Base-by-base conservation (phyloP, 2,797 vertebrate species). In the Mycteria americana region DNA sequence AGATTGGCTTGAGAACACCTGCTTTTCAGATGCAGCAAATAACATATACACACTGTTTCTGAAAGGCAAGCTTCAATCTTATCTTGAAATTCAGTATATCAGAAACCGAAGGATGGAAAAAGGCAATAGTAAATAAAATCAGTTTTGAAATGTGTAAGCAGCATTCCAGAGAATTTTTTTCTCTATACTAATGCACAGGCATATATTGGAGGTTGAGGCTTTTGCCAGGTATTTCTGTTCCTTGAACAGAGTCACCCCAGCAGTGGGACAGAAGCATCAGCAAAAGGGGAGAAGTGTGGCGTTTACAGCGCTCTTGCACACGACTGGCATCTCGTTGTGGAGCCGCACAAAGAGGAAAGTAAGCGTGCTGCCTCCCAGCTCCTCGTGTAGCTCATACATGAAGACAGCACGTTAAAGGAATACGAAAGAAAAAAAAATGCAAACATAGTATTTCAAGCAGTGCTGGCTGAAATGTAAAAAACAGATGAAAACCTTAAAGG, bases 1-100 rank as follows among this genome's bases (percentile, higher is more conserved):
- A 96, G 97, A 97, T 96, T 97, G 95, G 92, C 91, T 94, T 62
- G 68, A 96, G 97, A 97, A 96, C 98, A 98, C 97, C 98, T 98
- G 97, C 98, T 97, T 98, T 97, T 95, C 85, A 96, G 86, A 93
- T 93, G 94, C 81, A 96, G 95, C 87, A 97, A 98, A 97, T 94
- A 97, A 91, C 94, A 90, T 96, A 88, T 43, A 91, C 68, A 79
- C 43, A 12, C 74, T 92, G 70, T 74, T 88, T 92, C 87, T 86
- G 33, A 96, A 93, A 97, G 68, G 56, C 63, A 51, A 57, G 53
- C 43, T 95, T 90, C 89, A 91, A 35, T 87, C 76, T 97, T 93
- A 94, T 95, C 13, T 35, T 48, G 56, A 46, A 88, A 95, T 95
- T 85, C 89, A 91, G 50, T 45, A 59, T 81, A 82, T 92, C 63